Evolutionary conservation across 2,888 invertebrate species (phyloP).

Genomic region (Macroteleia sp.): DNA sequence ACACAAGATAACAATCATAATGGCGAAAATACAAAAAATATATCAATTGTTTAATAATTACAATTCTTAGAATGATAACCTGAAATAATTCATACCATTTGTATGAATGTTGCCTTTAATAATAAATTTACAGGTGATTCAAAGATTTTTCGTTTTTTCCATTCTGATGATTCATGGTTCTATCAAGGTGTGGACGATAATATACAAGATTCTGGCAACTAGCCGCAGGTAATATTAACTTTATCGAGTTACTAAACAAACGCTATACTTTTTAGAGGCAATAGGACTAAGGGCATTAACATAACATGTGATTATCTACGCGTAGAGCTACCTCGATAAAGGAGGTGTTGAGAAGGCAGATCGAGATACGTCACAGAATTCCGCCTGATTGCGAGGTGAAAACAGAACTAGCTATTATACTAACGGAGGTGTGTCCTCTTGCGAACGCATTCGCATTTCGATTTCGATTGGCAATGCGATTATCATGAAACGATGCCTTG

Average conservation of each 20-base stretch:
- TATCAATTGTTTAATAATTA: too few species aligned
- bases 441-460: constrained; percentile 33
- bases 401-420: constrained; percentile 67
- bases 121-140: constrained; percentile 30
- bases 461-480: constrained; percentile 55
- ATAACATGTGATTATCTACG: constrained; percentile 80
- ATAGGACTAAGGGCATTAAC: constrained; percentile 71
- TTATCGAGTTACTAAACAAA: constrained; percentile 81
- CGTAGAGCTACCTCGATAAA: constrained; percentile 78
- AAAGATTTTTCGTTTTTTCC: constrained; percentile 7
- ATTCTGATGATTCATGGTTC: constrained; percentile 33
- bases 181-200: constrained; percentile 46
- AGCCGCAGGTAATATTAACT: constrained; percentile 43
- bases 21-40: too few species aligned
- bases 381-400: constrained; percentile 77
- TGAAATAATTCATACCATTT: too few species aligned
- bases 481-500: constrained; percentile 34
- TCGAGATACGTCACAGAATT: constrained; percentile 73
- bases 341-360: constrained; percentile 82
- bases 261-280: constrained; percentile 75
- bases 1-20: too few species aligned
- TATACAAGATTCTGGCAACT: constrained; percentile 21
- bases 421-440: constrained; percentile 48
- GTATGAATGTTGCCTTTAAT: too few species aligned
- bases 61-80: too few species aligned